Evolutionary conservation across 2,797 vertebrate genomes (phyloP), one percentile per base, ranked within the genome.

Genomic region (Epinephelus malabaricus): DNA sequence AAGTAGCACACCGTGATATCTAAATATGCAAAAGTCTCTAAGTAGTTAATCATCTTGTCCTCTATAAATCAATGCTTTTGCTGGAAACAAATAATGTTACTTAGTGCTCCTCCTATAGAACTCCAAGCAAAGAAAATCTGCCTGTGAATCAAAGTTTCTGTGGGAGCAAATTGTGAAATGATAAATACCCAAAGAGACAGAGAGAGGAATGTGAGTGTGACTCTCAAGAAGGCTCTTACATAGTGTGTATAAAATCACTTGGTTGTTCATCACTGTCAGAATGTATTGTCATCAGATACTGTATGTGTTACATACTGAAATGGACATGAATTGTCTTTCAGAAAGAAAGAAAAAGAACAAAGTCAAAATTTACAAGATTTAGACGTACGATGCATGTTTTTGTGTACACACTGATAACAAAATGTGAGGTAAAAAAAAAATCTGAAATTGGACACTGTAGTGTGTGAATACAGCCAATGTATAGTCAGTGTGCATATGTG

Each of bases 401-500:
- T 46, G 13, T 14, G 14, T 46, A 14, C 45, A 46, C 45, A 5
- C 14, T 34, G 34, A 47, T 18, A 15, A 47, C 17, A 17, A 47
- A 18, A 47, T 47, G 6, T 47, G 4, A 46, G 13, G 4, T 46
- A 6, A 47, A 30, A 34, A 5, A 43, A 47, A 47, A 47, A 18
- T 2, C 15, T n/a, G 18, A 38, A 23, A 38, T 43, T 59, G 65
- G 74, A 70, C 65, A 23, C 55, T 71, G 63, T 38, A 3, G 23
- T 56, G 47, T 30, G 68, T 38, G 27, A 83, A 64, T 34, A 5
- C 56, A 72, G 85, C 69, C 81, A 79, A 68, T 60, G 71, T 81
- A 76, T 82, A 79, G 73, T 55, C n/a, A 1, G 12, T 67, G 73
- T 79, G 55, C 82, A 85, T 86, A 88, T 90, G 82, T 84, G 86